Conservation (phyloP, 1,140 invertebrate genomes). For the Atta cephalotes region DNA sequence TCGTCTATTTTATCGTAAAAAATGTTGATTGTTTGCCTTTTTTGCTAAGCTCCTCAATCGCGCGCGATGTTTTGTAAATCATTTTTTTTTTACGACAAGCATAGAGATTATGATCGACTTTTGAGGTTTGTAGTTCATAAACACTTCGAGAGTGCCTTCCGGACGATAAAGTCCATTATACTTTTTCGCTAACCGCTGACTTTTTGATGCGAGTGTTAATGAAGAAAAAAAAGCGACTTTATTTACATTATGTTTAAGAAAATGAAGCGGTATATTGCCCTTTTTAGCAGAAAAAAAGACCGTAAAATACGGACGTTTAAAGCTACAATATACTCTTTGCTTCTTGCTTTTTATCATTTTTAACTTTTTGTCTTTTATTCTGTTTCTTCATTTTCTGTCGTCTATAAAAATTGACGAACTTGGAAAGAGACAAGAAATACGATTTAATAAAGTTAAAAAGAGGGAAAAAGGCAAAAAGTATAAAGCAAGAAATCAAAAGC, state of each 20-base stretch:
- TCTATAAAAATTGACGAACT: too few relatives aligned
- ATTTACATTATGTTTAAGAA: slow-evolving; percentile 29
- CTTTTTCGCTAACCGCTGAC: slow-evolving; percentile 17
- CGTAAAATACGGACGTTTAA: slow-evolving; percentile 4
- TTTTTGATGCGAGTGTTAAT: slow-evolving; percentile 9
- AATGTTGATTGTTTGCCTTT: slow-evolving; percentile 20
- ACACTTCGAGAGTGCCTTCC: slow-evolving; percentile 70
- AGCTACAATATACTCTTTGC: too few relatives aligned
- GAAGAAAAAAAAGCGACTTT: neutral
- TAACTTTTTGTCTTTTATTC: too few relatives aligned
- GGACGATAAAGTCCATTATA: slow-evolving; percentile 24
- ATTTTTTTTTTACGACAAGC: slow-evolving; percentile 65
- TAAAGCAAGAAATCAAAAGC: too few relatives aligned
- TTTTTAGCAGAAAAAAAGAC: slow-evolving; percentile 24
- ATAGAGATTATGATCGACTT: slow-evolving; percentile 60
- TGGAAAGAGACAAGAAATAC: too few relatives aligned
- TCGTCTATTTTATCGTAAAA: slow-evolving; percentile 39
- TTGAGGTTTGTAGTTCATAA: slow-evolving; percentile 63
- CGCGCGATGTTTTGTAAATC: slow-evolving; percentile 56
- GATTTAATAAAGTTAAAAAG: too few relatives aligned
- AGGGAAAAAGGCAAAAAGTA: too few relatives aligned
- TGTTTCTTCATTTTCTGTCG: too few relatives aligned
- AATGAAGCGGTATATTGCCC: neutral
- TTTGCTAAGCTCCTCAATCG: slow-evolving; percentile 33
- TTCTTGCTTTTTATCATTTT: too few relatives aligned